Evolutionary conservation across 2,797 vertebrate genomes (phyloP).

Genomic region (Muraenolepis orangiensis): DNA sequence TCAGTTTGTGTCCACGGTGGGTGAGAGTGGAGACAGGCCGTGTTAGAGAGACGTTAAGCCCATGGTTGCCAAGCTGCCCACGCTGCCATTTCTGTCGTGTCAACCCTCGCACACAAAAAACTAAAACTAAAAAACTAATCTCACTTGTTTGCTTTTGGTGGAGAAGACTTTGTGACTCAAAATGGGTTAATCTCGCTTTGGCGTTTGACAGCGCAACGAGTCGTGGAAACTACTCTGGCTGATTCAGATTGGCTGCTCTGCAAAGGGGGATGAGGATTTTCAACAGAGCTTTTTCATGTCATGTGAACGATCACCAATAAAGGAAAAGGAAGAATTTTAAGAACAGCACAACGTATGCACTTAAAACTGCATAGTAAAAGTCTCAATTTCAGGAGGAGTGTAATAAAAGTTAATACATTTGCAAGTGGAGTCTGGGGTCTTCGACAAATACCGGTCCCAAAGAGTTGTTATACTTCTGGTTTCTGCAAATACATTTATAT

Average conservation of each 20-base stretch:
- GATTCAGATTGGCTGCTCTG: not conserved
- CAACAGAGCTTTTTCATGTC: not conserved
- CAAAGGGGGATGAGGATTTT: not conserved
- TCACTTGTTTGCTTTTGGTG: not conserved
- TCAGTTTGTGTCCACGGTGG: not conserved
- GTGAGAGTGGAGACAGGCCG: not conserved
- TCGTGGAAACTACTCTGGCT: not conserved
- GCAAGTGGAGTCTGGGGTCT: not conserved
- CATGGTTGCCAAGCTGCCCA: not conserved
- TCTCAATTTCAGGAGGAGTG: not conserved
- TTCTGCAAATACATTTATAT: not conserved
- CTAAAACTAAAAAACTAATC: not conserved
- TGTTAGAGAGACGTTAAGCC: not conserved
- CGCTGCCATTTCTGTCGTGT: not conserved
- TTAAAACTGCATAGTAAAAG: not conserved
- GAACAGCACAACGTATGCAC: not conserved
- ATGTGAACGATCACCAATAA: not conserved
- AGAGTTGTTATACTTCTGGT: not conserved
- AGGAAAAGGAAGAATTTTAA: not conserved
- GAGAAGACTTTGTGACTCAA: not conserved
- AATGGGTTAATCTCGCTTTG: not conserved
- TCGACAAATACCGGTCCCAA: not conserved
- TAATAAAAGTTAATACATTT: not conserved
- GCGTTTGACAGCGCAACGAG: not conserved
- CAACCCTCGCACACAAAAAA: not conserved